Evolutionary conservation across 1,140 invertebrate species (phyloP).

Genomic region (Maniola jurtina): DNA sequence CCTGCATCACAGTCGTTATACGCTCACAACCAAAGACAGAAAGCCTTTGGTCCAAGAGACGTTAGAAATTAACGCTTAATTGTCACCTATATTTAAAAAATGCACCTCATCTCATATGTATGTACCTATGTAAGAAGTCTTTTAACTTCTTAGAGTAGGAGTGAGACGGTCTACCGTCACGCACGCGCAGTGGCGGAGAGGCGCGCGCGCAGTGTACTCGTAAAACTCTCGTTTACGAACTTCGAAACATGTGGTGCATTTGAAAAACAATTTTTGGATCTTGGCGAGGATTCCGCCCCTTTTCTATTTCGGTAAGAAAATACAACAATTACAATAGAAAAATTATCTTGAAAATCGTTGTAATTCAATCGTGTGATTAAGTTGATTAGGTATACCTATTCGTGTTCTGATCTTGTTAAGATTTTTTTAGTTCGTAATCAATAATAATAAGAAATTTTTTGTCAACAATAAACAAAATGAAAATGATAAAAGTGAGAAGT

Average conservation of each 20-base stretch:
- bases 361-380: slow-evolving; percentile 19
- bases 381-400: slow-evolving; percentile 15
- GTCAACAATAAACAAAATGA: too few relatives aligned
- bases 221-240: slow-evolving; percentile 39
- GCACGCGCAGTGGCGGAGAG: slow-evolving; percentile 35
- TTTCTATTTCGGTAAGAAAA: slow-evolving; percentile 30
- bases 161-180: slow-evolving; percentile 15
- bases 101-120: background rate
- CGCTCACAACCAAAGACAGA: too few relatives aligned
- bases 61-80: background rate
- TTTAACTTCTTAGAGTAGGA: slow-evolving; percentile 35
- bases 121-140: slow-evolving; percentile 22
- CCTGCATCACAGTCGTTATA: too few relatives aligned
- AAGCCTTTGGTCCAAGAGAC: background rate
- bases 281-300: slow-evolving; percentile 8
- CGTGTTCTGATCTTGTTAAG: slow-evolving; percentile 3
- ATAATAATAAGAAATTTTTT: too few relatives aligned
- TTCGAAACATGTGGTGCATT: slow-evolving; percentile 34
- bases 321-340: background rate
- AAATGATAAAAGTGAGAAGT: too few relatives aligned
- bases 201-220: slow-evolving; percentile 41
- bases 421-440: background rate
- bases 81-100: too few relatives aligned
- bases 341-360: slow-evolving; percentile 27
- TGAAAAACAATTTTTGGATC: slow-evolving; percentile 23